A percentile compares a stretch with the other conserved stretches of the same genome.
Evolutionary conservation across 2,797 vertebrate genomes (phyloP).

Genomic region (Spheniscus humboldti): DNA sequence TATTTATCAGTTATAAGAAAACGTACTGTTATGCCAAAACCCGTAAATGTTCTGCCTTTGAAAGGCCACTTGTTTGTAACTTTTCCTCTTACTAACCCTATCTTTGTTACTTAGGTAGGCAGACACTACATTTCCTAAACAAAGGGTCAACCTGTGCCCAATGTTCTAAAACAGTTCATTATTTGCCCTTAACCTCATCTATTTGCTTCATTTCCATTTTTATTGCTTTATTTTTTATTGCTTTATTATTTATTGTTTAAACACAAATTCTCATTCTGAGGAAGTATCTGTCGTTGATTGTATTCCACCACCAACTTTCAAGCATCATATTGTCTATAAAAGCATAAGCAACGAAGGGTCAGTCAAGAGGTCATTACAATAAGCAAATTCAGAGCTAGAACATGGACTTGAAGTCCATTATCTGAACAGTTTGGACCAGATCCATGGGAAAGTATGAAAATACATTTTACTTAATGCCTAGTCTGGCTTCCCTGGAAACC

Average conservation of each 20-base stretch:
- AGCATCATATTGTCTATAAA: not conserved
- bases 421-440: not conserved
- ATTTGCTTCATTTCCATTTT: not conserved
- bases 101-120: not conserved
- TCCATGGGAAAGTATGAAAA: not conserved
- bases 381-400: not conserved
- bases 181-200: not conserved
- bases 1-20: not conserved
- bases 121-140: not conserved
- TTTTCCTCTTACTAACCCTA: not conserved
- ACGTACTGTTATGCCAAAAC: not conserved
- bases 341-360: fast-evolving
- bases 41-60: not conserved
- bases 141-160: not conserved
- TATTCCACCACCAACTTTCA: not conserved
- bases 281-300: not conserved
- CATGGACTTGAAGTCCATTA: not conserved
- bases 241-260: not conserved
- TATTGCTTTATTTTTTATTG: not conserved
- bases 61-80: not conserved
- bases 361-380: not conserved
- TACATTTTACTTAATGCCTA: not conserved
- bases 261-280: not conserved
- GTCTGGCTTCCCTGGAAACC: not conserved
- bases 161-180: not conserved